Evolutionary conservation across 2,888 invertebrate species (phyloP).

Genomic region (Chrysopilus asiliformis): DNA sequence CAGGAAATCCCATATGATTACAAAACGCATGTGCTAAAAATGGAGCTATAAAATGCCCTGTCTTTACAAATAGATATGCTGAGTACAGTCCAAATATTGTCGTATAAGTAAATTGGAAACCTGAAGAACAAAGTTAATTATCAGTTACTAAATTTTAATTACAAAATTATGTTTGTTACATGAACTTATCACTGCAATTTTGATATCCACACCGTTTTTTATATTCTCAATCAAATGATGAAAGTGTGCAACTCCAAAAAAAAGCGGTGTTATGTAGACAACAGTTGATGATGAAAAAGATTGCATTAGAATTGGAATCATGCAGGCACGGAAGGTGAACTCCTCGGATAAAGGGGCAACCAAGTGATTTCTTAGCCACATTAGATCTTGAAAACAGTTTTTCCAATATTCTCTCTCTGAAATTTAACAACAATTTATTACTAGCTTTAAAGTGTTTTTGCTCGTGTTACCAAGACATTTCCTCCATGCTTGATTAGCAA

Average conservation of each 20-base stretch:
- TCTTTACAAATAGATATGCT: slow-evolving; percentile 78
- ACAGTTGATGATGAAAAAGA: slow-evolving; percentile 61
- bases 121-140: slow-evolving; percentile 33
- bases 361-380: slow-evolving; percentile 79
- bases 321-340: slow-evolving; percentile 89
- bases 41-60: slow-evolving; percentile 80
- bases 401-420: slow-evolving; percentile 61
- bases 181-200: slow-evolving; percentile 55
- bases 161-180: slow-evolving; percentile 37
- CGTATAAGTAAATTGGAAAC: slow-evolving; percentile 82
- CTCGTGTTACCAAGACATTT: slow-evolving; percentile 46
- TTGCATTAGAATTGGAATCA: slow-evolving; percentile 80
- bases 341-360: slow-evolving; percentile 92
- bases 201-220: slow-evolving; percentile 53
- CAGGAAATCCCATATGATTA: slow-evolving; percentile 94
- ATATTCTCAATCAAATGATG: slow-evolving; percentile 80
- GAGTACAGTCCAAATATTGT: slow-evolving; percentile 90
- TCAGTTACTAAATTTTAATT: slow-evolving; percentile 6
- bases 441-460: neutral
- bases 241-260: slow-evolving; percentile 89
- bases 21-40: slow-evolving; percentile 87
- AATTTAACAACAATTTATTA: neutral
- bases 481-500: slow-evolving; percentile 52
- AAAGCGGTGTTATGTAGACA: slow-evolving; percentile 73
- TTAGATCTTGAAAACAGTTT: slow-evolving; percentile 53